A percentile compares a stretch with the other conserved stretches of the same genome.
These are phyloP conservation scores for Rhea pennata DNA, from an alignment of 2,113 vertebrate species.

Conservation along the genomic window DNA sequence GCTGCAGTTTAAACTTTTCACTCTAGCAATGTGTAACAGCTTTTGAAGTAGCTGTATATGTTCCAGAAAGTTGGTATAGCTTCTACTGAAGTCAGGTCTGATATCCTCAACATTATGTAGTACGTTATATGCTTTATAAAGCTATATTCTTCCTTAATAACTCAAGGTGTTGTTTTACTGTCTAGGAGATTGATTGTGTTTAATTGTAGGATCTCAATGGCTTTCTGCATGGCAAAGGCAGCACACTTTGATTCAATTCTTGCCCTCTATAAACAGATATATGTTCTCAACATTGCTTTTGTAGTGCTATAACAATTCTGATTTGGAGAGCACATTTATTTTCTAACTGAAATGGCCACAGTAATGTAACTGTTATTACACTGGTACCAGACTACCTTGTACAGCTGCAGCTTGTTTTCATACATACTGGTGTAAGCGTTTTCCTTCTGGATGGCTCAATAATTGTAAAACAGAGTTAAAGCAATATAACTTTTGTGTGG, in stretches of 20 bases:
- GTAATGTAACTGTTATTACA: rapidly evolving
- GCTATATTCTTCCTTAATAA: not conserved
- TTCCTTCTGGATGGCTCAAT: not conserved
- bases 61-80: not conserved
- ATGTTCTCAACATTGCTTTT: not conserved
- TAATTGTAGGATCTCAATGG: not conserved
- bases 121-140: not conserved
- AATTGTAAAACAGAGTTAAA: not conserved
- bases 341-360: not conserved
- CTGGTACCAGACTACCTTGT: not conserved
- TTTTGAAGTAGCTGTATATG: rapidly evolving
- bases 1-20: rapidly evolving
- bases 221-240: not conserved
- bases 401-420: not conserved
- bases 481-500: not conserved
- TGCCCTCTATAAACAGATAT: not conserved
- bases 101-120: rapidly evolving
- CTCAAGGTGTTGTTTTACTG: not conserved
- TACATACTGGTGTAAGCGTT: rapidly evolving
- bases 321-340: not conserved
- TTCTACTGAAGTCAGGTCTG: not conserved
- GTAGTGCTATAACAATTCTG: not conserved
- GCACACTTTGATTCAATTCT: not conserved
- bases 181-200: not conserved
- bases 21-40: rapidly evolving